These are phyloP conservation scores for Monopis laevigella DNA, from an alignment of 2,888 invertebrate genomes.

Conservation along the genomic window DNA sequence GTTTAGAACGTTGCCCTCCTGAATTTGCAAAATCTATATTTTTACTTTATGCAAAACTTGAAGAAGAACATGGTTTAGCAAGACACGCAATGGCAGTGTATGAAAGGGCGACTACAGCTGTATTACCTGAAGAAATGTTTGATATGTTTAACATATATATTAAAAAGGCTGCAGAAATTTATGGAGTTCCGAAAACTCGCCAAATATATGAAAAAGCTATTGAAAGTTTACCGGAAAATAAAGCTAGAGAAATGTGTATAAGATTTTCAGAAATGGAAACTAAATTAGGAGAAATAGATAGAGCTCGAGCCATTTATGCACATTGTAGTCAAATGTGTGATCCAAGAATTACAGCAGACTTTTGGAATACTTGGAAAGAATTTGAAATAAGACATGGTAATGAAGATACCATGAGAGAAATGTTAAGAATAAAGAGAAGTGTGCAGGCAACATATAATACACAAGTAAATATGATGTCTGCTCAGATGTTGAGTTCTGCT, in stretches of 20 bases:
- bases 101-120: conserved; percentile 92
- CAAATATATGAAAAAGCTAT: conserved; percentile 99
- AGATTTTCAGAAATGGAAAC: conserved; percentile 98
- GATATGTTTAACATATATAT: conserved; percentile 99
- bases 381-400: conserved; percentile 99
- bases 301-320: conserved; percentile 95
- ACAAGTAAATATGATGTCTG: conserved; percentile 99
- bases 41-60: conserved; percentile 95
- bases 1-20: conserved; percentile 95
- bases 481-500: conserved; percentile 91
- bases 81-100: conserved; percentile 99
- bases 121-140: conserved; percentile 93
- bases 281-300: conserved; percentile 96
- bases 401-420: conserved; percentile 99
- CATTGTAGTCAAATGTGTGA: conserved; percentile 99
- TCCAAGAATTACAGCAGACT: conserved; percentile 93
- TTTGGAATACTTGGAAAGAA: conserved; percentile 99
- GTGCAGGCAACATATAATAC: conserved; percentile 99
- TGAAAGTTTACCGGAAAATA: conserved; percentile 89
- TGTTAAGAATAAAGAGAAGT: conserved; percentile 96
- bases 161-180: conserved; percentile 97
- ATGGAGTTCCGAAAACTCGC: conserved; percentile 95
- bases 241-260: conserved; percentile 94
- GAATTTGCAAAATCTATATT: conserved; percentile 96
- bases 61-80: conserved; percentile 97